A percentile compares a stretch with the other conserved stretches of the same genome.
phyloP scores from a whole-genome alignment of 2,888 invertebrate genomes.

The Alentia gelatinosa region DNA sequence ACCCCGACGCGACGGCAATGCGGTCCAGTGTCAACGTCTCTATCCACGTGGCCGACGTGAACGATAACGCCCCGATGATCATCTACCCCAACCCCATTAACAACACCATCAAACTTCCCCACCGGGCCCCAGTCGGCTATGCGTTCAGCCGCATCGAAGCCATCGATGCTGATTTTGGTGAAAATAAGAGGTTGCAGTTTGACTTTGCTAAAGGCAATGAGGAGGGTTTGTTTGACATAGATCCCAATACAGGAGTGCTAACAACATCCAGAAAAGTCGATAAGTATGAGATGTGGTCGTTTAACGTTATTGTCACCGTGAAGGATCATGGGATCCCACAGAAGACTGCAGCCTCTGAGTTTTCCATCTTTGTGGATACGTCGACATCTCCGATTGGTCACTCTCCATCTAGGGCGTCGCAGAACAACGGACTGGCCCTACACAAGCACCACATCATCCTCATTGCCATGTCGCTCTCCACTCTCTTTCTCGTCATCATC shows the following conservation, averaged over 20 bases:
- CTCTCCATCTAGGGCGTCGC: neutral
- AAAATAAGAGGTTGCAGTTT: constrained; percentile 61
- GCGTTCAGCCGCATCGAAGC: constrained; percentile 60
- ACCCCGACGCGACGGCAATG: constrained; percentile 17
- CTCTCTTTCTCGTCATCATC: constrained; percentile 49
- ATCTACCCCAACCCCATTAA: constrained; percentile 60
- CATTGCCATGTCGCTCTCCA: constrained; percentile 54
- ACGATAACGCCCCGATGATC: constrained; percentile 64
- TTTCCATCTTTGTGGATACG: constrained; percentile 56
- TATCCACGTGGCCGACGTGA: constrained; percentile 61
- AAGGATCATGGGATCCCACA: constrained; percentile 60
- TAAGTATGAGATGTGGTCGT: constrained; percentile 26
- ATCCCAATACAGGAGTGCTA: constrained; percentile 60
- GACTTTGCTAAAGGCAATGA: constrained; percentile 61
- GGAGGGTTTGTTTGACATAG: constrained; percentile 59
- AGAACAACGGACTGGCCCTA: neutral
- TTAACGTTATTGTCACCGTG: constrained; percentile 60
- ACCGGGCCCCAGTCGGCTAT: constrained; percentile 42
- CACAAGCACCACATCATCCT: constrained; percentile 55
- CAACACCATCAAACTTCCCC: constrained; percentile 57
- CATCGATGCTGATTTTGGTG: constrained; percentile 61
- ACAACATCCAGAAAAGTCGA: constrained; percentile 44
- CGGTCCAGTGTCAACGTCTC: constrained; percentile 60
- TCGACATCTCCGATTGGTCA: neutral
- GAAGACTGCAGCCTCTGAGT: constrained; percentile 43